These are phyloP conservation scores for Patella ulyssiponensis DNA, from an alignment of 2,888 invertebrate species.

Conservation along the genomic window DNA sequence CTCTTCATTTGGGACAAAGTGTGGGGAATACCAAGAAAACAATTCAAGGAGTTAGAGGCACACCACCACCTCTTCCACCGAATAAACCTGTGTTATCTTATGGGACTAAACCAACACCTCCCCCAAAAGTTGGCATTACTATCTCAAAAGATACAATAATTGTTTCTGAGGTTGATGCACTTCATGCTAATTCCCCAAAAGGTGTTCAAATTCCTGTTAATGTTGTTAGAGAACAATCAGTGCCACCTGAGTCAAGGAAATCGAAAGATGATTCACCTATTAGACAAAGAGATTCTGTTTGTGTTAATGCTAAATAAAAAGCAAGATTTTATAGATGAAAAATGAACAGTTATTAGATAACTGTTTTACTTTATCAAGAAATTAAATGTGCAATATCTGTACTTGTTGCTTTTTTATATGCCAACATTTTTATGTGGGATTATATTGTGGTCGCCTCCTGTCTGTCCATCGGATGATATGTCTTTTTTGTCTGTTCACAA, in stretches of 20 bases:
- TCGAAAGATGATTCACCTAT: conserved; percentile 59
- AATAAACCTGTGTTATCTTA: conserved; percentile 49
- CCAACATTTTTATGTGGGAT: no score
- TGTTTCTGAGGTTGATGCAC: conserved; percentile 40
- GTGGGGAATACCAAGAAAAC: conserved; percentile 47
- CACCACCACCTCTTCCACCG: conserved; percentile 71
- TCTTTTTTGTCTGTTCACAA: no score
- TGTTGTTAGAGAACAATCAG: conserved; percentile 44
- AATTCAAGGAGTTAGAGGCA: conserved; percentile 55
- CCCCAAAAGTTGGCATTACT: conserved; percentile 58
- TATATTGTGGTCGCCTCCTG: no score
- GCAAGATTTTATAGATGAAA: no score
- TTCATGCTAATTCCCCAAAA: conserved; percentile 34
- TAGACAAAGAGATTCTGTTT: conserved; percentile 65
- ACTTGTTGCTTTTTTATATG: no score
- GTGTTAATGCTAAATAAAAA: conserved; percentile 66
- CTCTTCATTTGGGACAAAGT: conserved; percentile 55
- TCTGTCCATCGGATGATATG: no score
- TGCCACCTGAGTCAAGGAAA: conserved; percentile 43
- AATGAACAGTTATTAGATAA: no score
- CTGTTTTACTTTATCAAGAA: no score
- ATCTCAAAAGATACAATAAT: conserved; percentile 53
- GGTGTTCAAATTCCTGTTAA: conserved; percentile 63
- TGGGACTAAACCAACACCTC: conserved; percentile 50
- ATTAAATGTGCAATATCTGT: no score